phyloP scores from a whole-genome alignment of 2,888 invertebrate species.

The Lucinisca nassula region DNA sequence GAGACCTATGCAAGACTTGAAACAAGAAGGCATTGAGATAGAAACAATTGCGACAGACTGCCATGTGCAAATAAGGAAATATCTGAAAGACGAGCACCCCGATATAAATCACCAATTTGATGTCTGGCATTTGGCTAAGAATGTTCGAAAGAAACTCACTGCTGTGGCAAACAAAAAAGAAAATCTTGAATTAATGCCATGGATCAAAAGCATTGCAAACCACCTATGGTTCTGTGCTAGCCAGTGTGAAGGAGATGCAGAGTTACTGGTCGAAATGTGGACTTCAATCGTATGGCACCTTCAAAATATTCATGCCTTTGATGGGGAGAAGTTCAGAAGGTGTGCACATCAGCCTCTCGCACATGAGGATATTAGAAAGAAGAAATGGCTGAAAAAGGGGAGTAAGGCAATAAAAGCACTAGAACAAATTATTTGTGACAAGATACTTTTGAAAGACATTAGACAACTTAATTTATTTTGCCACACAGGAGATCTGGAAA shows the following conservation, averaged over 20 bases:
- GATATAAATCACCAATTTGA: slow-evolving; percentile 25
- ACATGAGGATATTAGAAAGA: not conserved
- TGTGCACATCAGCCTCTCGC: slow-evolving; percentile 8
- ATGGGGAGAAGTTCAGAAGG: no score
- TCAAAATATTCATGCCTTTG: slow-evolving; percentile 22
- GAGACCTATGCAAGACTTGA: not conserved
- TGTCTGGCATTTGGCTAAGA: slow-evolving; percentile 20
- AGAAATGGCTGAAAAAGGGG: slow-evolving; percentile 24
- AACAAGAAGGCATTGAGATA: not conserved
- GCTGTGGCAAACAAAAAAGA: not conserved
- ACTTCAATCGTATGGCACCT: not conserved
- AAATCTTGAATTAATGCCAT: not conserved
- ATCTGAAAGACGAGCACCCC: slow-evolving; percentile 6
- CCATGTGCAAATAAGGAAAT: no score
- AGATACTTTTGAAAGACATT: not conserved
- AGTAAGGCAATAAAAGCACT: no score
- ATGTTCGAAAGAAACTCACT: not conserved
- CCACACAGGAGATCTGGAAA: slow-evolving; percentile 35
- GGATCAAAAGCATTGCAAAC: not conserved
- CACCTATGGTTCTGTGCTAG: slow-evolving; percentile 7
- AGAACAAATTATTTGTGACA: no score
- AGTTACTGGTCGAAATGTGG: not conserved
- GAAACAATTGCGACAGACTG: not conserved
- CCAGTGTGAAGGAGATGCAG: not conserved
- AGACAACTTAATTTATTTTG: slow-evolving; percentile 26